Evolutionary conservation across 2,888 invertebrate species (phyloP), one percentile per base, ranked within the genome.

Genomic region (Clanis bilineata): DNA sequence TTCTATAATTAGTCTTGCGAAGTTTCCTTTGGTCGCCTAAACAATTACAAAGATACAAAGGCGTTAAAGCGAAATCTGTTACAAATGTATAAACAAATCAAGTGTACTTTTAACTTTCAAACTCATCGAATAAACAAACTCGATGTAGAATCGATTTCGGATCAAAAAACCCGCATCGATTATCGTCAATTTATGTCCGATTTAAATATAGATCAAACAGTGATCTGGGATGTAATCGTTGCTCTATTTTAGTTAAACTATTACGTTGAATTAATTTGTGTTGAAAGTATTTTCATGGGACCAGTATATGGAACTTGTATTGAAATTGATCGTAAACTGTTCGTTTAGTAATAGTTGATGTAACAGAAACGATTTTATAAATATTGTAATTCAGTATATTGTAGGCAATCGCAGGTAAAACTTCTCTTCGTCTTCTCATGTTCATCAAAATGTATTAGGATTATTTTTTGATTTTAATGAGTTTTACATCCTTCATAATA

Each of bases 161-260:
- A 82, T 87, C 85, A 86, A 86, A 85, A 69, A 76, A 67, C 57
- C 74, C 68, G 79, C 73, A 71, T 73, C 77, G 80, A 80, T 84
- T 79, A 74, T 65, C 65, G 72, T 68, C 76, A 73, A 79, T 80
- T 78, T 80, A 79, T 77, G 73, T 71, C 57, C 61, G 67, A 68
- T 76, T 67, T 82, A 84, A 79, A 79, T 79, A 77, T 76, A 82
- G 83, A 84, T 85, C 84, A 85, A 85, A 84, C 71, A 69, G 66
- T 64, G 64, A 1, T 43, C 25, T 59, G 10, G 36, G 28, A 23
- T 59, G 45, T 38, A 38, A 59, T 39, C 56, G 36, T n/a, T 9
- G 41, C 15, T 59, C 44, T 56, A 59, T 56, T 56, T 59, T 21
- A 36, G 45, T 23, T 38, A 18, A 10, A 28, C 56, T 56, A 56